These are phyloP conservation scores for Drosophila orosa DNA, from an alignment of 1,140 invertebrate species.

Conservation along the genomic window DNA sequence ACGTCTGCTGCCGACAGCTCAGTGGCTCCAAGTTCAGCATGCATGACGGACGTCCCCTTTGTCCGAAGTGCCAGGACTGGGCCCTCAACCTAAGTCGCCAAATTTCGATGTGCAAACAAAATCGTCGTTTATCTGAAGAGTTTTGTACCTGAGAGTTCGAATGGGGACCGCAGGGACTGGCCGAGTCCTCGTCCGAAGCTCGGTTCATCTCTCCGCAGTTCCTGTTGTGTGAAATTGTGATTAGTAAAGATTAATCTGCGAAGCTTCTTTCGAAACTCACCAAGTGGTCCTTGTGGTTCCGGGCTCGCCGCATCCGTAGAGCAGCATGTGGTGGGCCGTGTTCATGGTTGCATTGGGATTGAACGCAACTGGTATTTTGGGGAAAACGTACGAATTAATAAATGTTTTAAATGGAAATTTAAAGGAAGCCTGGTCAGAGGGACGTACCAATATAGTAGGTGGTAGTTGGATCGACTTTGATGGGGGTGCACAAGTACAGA, in stretches of 20 bases:
- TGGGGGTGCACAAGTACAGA: constrained; percentile 93
- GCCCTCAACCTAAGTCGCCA: neutral
- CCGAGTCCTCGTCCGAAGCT: constrained; percentile 84
- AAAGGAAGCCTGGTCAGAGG: neutral
- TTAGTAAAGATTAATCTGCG: neutral
- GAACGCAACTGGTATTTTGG: constrained; percentile 90
- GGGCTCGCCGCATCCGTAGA: constrained; percentile 96
- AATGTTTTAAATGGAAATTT: neutral
- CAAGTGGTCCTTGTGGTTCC: constrained; percentile 92
- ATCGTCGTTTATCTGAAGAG: neutral
- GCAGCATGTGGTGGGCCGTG: constrained; percentile 97
- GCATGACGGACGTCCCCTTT: constrained; percentile 26
- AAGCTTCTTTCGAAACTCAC: constrained; percentile 16
- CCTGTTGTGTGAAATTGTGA: constrained; percentile 66
- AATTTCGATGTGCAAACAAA: neutral
- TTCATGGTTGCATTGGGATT: constrained; percentile 96
- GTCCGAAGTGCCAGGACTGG: constrained; percentile 14
- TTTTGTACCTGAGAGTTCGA: constrained; percentile 86
- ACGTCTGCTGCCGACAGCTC: constrained; percentile 13
- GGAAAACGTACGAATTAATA: constrained; percentile 7
- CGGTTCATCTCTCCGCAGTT: constrained; percentile 96
- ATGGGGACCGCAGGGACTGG: constrained; percentile 89
- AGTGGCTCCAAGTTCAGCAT: constrained; percentile 14
- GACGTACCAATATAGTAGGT: constrained; percentile 91
- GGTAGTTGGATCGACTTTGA: constrained; percentile 89